Percentiles rank a stretch among this genome's conserved stretches.
phyloP scores from a whole-genome alignment of 2,797 vertebrate genomes.

The Nannoperca australis region DNA sequence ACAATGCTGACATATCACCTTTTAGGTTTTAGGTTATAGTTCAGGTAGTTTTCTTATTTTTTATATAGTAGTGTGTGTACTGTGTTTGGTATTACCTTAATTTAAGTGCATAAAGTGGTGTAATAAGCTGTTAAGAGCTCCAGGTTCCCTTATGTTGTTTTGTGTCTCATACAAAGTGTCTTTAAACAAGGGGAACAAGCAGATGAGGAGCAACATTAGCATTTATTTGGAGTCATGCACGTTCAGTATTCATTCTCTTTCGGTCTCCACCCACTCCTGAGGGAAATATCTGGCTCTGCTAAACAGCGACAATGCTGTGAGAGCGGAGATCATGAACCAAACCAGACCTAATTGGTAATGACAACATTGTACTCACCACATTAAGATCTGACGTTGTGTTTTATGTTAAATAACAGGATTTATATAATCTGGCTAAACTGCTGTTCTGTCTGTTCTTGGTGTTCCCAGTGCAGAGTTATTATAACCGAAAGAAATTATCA shows the following conservation, averaged over 20 bases:
- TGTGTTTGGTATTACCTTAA: too few relatives aligned
- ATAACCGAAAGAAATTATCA: background rate
- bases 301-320: background rate
- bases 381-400: background rate
- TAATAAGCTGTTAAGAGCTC: too few relatives aligned
- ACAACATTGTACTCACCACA: background rate
- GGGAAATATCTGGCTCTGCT: background rate
- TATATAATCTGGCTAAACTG: background rate
- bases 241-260: too few relatives aligned
- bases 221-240: background rate
- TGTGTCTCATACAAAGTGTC: too few relatives aligned
- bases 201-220: background rate
- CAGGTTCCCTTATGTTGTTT: too few relatives aligned
- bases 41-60: too few relatives aligned
- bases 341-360: background rate
- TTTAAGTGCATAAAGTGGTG: too few relatives aligned
- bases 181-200: too few relatives aligned
- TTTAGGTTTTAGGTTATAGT: too few relatives aligned
- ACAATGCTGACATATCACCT: too few relatives aligned
- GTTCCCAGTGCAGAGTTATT: background rate
- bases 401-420: background rate
- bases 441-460: background rate
- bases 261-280: too few relatives aligned
- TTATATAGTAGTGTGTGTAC: too few relatives aligned
- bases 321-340: background rate